Conservation (phyloP, 92 coral and sea anemone genomes). For the Epizoanthus illoricatus region DNA sequence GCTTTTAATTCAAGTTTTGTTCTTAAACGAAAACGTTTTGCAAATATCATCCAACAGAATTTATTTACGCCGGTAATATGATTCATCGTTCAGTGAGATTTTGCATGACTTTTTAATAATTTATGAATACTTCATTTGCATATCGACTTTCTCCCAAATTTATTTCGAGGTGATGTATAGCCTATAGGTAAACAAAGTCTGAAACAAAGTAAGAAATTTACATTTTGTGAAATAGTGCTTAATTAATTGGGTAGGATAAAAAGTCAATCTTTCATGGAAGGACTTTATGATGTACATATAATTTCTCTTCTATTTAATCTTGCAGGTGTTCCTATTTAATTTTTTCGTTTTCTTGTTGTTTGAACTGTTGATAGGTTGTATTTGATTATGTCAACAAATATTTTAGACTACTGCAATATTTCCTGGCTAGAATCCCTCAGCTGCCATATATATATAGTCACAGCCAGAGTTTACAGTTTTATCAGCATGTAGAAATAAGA, state of each 20-base stretch:
- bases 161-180: slow-evolving; percentile 25
- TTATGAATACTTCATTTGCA: slow-evolving; percentile 34
- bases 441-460: too few species aligned
- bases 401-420: too few species aligned
- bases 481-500: too few species aligned
- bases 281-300: neutral
- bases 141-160: slow-evolving; percentile 17
- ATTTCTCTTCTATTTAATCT: neutral
- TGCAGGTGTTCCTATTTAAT: neutral
- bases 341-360: neutral
- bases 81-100: slow-evolving; percentile 34
- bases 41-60: neutral
- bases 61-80: slow-evolving; percentile 21
- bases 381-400: too few species aligned
- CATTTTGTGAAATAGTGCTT: neutral
- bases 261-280: neutral
- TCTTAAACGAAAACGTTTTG: neutral
- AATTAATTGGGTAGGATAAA: neutral
- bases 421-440: too few species aligned
- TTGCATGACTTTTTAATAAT: slow-evolving; percentile 41
- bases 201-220: slow-evolving; percentile 25
- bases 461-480: too few species aligned
- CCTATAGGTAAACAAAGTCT: slow-evolving; percentile 17
- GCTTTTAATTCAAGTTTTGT: neutral
- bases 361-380: neutral